Percentiles rank a stretch among this genome's conserved stretches.
These are phyloP conservation scores for Galerucella nymphaeae DNA, from an alignment of 2,888 invertebrate genomes.

Conservation along the genomic window DNA sequence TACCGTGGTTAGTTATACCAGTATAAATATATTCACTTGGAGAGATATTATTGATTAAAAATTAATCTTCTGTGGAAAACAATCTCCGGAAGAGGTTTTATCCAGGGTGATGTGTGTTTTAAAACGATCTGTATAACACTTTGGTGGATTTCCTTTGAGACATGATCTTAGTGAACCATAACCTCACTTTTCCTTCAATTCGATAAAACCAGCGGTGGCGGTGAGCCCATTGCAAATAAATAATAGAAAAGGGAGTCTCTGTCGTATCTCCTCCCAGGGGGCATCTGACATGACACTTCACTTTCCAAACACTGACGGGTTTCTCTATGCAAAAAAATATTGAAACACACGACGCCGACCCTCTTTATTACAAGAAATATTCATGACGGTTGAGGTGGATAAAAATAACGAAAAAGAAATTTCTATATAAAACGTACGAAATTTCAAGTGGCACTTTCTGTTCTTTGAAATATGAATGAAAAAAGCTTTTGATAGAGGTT, in stretches of 20 bases:
- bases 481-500: not conserved
- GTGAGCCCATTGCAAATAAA: conserved; percentile 54
- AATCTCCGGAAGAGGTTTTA: not conserved
- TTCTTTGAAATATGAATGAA: not conserved
- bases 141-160: conserved; percentile 32
- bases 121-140: conserved; percentile 20
- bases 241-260: conserved; percentile 52
- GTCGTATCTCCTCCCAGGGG: conserved; percentile 53
- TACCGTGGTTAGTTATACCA: too few species aligned
- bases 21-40: too few species aligned
- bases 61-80: not conserved
- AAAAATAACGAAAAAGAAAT: conserved; percentile 36
- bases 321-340: conserved; percentile 60
- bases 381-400: conserved; percentile 36
- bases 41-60: not conserved
- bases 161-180: conserved; percentile 37
- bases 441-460: not conserved
- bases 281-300: conserved; percentile 65
- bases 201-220: conserved; percentile 53
- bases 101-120: not conserved
- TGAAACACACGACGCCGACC: conserved; percentile 61
- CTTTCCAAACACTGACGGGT: conserved; percentile 57
- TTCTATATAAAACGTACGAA: not conserved
- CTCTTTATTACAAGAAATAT: conserved; percentile 43
- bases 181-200: conserved; percentile 52